phyloP scores from a whole-genome alignment of 2,797 vertebrate species.

The Chelon auratus region DNA sequence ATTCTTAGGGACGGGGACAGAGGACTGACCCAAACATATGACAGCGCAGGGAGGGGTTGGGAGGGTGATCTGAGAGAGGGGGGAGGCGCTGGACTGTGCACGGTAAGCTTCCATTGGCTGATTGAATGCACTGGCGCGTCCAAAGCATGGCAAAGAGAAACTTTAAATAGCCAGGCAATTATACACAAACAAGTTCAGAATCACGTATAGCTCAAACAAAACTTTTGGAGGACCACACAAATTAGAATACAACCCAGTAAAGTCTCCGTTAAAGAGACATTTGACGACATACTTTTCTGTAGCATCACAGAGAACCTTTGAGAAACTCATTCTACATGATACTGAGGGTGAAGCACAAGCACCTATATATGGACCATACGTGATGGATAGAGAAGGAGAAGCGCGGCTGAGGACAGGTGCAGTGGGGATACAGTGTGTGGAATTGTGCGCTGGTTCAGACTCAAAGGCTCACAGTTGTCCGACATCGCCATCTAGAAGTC shows the following conservation, averaged over 20 bases:
- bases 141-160: not conserved
- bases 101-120: conserved; percentile 49
- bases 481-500: conserved; percentile 41
- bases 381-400: no score
- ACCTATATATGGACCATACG: no score
- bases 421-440: not conserved
- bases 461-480: not conserved
- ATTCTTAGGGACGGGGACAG: conserved; percentile 21
- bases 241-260: no score
- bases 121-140: not conserved
- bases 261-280: no score
- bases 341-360: not conserved
- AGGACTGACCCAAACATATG: conserved; percentile 40
- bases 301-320: no score
- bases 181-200: not conserved
- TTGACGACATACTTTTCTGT: no score
- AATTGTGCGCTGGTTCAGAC: not conserved
- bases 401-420: not conserved
- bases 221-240: no score
- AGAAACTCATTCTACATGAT: not conserved
- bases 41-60: conserved; percentile 5
- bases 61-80: conserved; percentile 10
- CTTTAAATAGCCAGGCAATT: not conserved
- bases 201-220: not conserved
- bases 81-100: conserved; percentile 14